Evolutionary conservation across 2,888 invertebrate species (phyloP).

Genomic region (Noctua janthina): DNA sequence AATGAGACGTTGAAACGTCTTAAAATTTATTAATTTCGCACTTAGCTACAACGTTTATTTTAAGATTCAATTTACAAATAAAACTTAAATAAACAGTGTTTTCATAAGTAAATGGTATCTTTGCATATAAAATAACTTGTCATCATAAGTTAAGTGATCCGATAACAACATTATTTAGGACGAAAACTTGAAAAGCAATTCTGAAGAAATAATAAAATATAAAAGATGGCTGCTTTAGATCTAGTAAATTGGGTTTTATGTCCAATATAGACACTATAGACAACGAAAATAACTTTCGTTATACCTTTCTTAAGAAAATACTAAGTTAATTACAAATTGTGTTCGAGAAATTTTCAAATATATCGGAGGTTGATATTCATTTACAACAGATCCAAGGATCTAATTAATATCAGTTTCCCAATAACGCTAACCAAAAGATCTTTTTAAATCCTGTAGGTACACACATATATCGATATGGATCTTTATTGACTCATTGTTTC

Average conservation of each 20-base stretch:
- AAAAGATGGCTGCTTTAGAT: constrained; percentile 20
- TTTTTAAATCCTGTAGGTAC: neutral
- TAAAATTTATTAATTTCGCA: neutral
- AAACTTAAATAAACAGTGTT: neutral
- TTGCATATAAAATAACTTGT: constrained; percentile 22
- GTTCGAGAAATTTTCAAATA: constrained; percentile 1
- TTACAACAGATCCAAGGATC: neutral
- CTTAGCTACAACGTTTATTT: neutral
- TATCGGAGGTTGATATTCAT: constrained; percentile 9
- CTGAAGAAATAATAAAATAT: constrained; percentile 30
- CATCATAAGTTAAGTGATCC: constrained; percentile 32
- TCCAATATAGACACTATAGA: constrained; percentile 15
- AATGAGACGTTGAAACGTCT: neutral
- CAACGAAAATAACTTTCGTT: constrained; percentile 27
- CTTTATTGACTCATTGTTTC: neutral
- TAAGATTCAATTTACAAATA: neutral
- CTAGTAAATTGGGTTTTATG: constrained; percentile 32
- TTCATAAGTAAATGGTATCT: neutral
- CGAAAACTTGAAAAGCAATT: constrained; percentile 40
- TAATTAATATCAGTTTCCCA: neutral
- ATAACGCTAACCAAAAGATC: neutral
- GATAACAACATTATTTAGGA: constrained; percentile 32
- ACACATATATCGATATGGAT: too few species aligned
- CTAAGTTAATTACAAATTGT: constrained; percentile 14
- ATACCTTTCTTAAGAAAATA: constrained; percentile 11